Conservation (phyloP, 2,797 vertebrate species). For the Leptoclinus maculatus region DNA sequence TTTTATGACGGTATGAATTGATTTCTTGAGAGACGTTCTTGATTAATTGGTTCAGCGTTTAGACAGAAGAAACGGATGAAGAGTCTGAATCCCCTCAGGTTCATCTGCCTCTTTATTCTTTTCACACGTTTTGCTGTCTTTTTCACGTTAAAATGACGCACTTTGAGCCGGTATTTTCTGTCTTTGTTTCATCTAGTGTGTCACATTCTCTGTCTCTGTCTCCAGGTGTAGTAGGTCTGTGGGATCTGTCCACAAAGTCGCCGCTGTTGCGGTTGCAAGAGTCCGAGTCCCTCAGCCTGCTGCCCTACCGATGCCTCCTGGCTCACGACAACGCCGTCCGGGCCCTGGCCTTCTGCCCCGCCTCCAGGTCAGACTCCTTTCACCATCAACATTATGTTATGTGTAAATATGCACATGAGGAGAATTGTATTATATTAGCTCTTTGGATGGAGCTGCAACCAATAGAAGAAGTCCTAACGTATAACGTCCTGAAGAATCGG, state of each 20-base stretch:
- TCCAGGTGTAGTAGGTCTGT: conserved; percentile 91
- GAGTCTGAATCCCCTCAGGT: not conserved
- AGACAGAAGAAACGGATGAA: conserved; percentile 16
- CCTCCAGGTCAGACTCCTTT: conserved; percentile 81
- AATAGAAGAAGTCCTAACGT: too few species aligned
- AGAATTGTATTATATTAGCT: too few species aligned
- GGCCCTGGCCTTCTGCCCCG: conserved; percentile 92
- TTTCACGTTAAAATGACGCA: not conserved
- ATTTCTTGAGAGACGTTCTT: conserved; percentile 21
- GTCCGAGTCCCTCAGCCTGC: conserved; percentile 83
- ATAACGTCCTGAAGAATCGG: too few species aligned
- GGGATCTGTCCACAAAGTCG: conserved; percentile 91
- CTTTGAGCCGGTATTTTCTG: not conserved
- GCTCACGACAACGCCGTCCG: conserved; percentile 91
- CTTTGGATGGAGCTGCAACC: too few species aligned
- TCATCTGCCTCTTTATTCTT: not conserved
- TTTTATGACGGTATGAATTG: conserved; percentile 91
- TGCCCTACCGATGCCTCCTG: conserved; percentile 89
- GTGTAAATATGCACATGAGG: too few species aligned
- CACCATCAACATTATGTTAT: too few species aligned
- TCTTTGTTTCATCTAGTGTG: too few species aligned
- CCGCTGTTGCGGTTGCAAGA: conserved; percentile 86
- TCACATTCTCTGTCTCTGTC: not conserved
- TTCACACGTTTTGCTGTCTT: too few species aligned
- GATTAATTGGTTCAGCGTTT: conserved; percentile 11